Conservation (phyloP, 2,888 invertebrate species). For the Monopis laevigella region DNA sequence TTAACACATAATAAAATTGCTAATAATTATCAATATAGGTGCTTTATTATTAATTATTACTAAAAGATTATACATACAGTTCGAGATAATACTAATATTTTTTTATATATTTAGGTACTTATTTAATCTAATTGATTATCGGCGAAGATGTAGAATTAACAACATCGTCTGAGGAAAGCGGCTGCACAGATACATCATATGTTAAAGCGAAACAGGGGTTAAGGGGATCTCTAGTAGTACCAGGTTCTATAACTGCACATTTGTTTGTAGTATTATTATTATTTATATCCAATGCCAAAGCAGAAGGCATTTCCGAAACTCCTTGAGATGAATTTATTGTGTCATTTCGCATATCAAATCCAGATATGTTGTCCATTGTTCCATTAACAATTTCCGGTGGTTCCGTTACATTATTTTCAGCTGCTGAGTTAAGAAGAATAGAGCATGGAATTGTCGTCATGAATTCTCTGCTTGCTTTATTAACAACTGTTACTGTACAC, state of each 20-base stretch:
- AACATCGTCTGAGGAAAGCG: neutral
- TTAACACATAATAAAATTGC: no score
- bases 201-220: conserved; percentile 48
- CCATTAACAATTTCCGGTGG: conserved; percentile 27
- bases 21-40: no score
- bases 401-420: conserved; percentile 60
- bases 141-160: conserved; percentile 1
- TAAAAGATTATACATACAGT: no score
- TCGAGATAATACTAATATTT: no score
- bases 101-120: no score
- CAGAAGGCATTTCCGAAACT: neutral
- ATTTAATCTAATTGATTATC: no score
- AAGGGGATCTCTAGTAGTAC: conserved; percentile 44
- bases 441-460: conserved; percentile 61
- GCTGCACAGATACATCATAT: conserved; percentile 43
- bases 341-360: conserved; percentile 10
- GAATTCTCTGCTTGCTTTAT: conserved; percentile 47
- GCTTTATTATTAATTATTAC: no score
- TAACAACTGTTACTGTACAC: conserved; percentile 52
- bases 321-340: conserved; percentile 13
- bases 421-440: conserved; percentile 48
- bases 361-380: conserved; percentile 18
- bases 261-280: conserved; percentile 18
- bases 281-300: neutral
- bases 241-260: conserved; percentile 33